phyloP scores from a whole-genome alignment of 2,113 vertebrate genomes.

The Eptatretus burgeri region DNA sequence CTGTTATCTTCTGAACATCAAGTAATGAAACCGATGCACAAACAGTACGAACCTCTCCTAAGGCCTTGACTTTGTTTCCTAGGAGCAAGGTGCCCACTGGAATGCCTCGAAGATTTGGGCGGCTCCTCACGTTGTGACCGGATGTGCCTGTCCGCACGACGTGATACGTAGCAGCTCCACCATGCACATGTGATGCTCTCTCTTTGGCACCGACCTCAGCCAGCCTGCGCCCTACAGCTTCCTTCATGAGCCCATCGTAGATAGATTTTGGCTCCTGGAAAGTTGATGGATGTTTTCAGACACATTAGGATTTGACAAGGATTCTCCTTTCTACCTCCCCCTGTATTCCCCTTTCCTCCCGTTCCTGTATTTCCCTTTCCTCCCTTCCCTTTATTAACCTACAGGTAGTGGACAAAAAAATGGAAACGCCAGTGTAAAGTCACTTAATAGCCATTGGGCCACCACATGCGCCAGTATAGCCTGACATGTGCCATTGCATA shows the following conservation, averaged over 20 bases:
- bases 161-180: conserved; percentile 95
- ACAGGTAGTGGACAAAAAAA: too few species aligned
- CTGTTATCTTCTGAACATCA: conserved; percentile 14
- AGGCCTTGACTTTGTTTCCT: conserved; percentile 99
- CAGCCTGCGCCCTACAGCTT: conserved; percentile 3
- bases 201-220: neutral
- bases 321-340: too few species aligned
- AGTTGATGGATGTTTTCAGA: neutral
- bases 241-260: conserved; percentile 5
- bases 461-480: too few species aligned
- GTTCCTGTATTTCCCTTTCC: too few species aligned
- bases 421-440: too few species aligned
- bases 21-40: conserved; percentile 26
- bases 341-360: too few species aligned
- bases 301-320: too few species aligned
- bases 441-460: too few species aligned
- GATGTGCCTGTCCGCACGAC: conserved; percentile 99
- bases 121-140: conserved; percentile 99
- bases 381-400: too few species aligned
- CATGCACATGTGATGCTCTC: conserved; percentile 24
- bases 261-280: conserved; percentile 3
- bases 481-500: too few species aligned
- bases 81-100: conserved; percentile 99
- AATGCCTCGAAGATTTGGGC: conserved; percentile 99
- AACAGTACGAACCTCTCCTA: conserved; percentile 92